Evolutionary conservation across 1,140 invertebrate species (phyloP), one percentile per base, ranked within the genome.

Genomic region (Zaprionus africanus): DNA sequence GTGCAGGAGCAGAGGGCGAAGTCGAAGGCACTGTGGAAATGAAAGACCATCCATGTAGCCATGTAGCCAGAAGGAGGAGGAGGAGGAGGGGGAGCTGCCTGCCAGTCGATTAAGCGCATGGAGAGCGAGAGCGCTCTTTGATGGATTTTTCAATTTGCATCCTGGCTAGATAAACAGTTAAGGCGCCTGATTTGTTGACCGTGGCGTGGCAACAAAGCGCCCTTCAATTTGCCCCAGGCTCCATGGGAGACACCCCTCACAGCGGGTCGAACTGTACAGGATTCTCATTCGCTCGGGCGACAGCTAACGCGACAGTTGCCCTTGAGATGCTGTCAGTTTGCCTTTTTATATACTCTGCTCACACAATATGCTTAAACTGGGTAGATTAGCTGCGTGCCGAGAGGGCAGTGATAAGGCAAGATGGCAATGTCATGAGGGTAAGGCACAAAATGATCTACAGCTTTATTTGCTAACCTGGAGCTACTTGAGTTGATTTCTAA

Each of bases 361-460:
- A 59, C 78, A 78, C 82, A 86, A 82, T 82, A 66, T 71, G 79
- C 70, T 77, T 68, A 46, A 82, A 82, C 79, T 76, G 82, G 82
- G 82, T 86, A 82, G 79, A 86, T 85, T 85, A 85, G 79, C 76
- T 56, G 17, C 46, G 17, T 58, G 28, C 6, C 38, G 38, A n/a
- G 38, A 41, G 4, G 0, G 15, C 38, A 41, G 1, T 5, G 38
- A 0, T 13, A 15, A 15, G 5, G 4, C 12, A 41, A 41, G 38
- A 4, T 5, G 26, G 26, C 26, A 26, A 26, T 5, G 26, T 41
- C 38, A 15, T 41, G n/a, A 6, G 38, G 5, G 38, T 41, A 41
- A 41, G 4, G 15, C 38, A 6, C 15, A 15, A 5, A 15, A 11
- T 34, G 9, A 9, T 34, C 4, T 15, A 15, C 36, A 38, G 36